Percentiles rank a stretch among this genome's conserved stretches.
phyloP scores from a whole-genome alignment of 2,888 invertebrate genomes.

The Hoplodrina blanda region DNA sequence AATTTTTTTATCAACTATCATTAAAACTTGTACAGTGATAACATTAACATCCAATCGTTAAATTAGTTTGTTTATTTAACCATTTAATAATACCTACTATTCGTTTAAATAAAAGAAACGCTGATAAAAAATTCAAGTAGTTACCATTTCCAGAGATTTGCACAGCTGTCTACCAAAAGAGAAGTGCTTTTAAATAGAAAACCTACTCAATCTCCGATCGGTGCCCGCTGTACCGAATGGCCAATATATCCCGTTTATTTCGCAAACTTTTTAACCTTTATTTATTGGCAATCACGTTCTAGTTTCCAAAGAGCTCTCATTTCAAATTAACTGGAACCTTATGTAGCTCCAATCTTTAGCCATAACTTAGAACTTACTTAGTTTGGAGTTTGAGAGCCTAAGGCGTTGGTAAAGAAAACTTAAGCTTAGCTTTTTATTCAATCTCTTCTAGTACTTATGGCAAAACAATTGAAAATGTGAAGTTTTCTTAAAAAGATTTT shows the following conservation, averaged over 20 bases:
- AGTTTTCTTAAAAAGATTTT: slow-evolving; percentile 5
- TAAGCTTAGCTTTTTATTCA: neutral
- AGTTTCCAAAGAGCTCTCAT: slow-evolving; percentile 33
- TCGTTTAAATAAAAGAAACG: neutral
- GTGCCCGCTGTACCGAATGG: slow-evolving; percentile 27
- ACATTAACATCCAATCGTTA: too few relatives aligned
- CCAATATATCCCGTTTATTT: slow-evolving; percentile 45
- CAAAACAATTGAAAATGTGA: slow-evolving; percentile 7
- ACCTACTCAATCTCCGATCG: slow-evolving; percentile 21
- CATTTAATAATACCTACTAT: too few relatives aligned
- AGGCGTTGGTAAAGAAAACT: slow-evolving; percentile 12
- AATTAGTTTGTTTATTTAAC: too few relatives aligned
- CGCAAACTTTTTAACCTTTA: slow-evolving; percentile 45
- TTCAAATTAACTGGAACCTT: slow-evolving; percentile 28
- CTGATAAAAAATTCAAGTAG: neutral
- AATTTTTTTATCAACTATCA: too few relatives aligned
- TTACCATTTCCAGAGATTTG: slow-evolving; percentile 15
- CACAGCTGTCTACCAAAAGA: slow-evolving; percentile 13
- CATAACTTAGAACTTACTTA: slow-evolving; percentile 19
- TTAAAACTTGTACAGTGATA: too few relatives aligned
- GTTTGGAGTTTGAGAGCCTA: neutral
- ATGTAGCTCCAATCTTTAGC: neutral
- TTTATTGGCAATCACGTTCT: slow-evolving; percentile 25
- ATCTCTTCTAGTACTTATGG: neutral
- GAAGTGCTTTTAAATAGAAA: slow-evolving; percentile 35